phyloP scores from a whole-genome alignment of 2,888 invertebrate genomes.

The Nymphalis urticae region DNA sequence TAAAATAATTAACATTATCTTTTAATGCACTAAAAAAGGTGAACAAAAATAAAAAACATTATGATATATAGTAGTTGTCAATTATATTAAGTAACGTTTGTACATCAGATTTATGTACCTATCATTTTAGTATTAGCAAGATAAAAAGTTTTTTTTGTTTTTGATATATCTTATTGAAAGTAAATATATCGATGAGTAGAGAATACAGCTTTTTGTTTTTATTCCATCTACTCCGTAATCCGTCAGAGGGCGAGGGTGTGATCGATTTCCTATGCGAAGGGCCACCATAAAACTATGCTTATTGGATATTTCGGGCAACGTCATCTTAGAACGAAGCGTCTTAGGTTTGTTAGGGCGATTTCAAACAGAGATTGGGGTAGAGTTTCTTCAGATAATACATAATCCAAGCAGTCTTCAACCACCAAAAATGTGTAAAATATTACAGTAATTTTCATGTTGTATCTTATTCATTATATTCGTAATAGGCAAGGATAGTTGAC shows the following conservation, averaged over 20 bases:
- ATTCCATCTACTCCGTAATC: conserved; percentile 75
- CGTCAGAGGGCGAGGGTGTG: conserved; percentile 61
- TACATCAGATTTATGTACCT: background rate
- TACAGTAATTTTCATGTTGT: too few species aligned
- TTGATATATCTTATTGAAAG: background rate
- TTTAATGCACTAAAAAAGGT: too few species aligned
- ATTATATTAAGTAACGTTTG: background rate
- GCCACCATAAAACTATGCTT: conserved; percentile 75
- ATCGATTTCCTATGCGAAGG: conserved; percentile 71
- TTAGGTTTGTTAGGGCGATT: conserved; percentile 20
- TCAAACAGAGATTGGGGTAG: conserved; percentile 9
- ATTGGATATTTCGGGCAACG: conserved; percentile 69
- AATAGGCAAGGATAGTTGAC: too few species aligned
- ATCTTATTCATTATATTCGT: too few species aligned
- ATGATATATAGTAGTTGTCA: too few species aligned
- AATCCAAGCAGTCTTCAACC: too few species aligned
- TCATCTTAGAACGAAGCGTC: conserved; percentile 24
- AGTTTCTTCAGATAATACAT: background rate
- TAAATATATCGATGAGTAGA: conserved; percentile 17
- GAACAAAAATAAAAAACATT: too few species aligned
- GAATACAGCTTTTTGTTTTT: conserved; percentile 44
- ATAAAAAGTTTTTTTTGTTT: too few species aligned
- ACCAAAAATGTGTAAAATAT: too few species aligned
- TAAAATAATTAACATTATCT: too few species aligned
- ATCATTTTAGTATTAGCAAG: background rate